Base-by-base conservation (phyloP, 2,113 vertebrate species). In the Aegotheles bennettii region DNA sequence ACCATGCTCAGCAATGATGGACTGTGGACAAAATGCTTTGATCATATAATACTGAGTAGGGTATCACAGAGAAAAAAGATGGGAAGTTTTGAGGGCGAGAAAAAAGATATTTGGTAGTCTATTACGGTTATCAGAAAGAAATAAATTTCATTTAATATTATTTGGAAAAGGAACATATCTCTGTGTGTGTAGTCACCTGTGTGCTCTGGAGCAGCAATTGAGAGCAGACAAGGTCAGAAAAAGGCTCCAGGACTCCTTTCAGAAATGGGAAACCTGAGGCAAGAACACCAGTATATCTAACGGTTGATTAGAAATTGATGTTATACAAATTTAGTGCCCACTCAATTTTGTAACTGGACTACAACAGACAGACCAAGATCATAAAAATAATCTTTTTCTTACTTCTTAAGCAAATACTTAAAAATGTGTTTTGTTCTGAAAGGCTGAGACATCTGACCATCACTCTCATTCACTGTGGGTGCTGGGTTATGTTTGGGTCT, bases 61-160 rank as follows among this genome's bases (percentile, higher is more conserved):
- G 26, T 51, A 15, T 45, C 68, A 63, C 11, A n/a, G 8, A 69
- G 19, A n/a, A 68, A 78, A 51, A 60, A 56, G 4, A 29, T 51
- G 23, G 9, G 16, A 40, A 63, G 7, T 31, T 50, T 82, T 64
- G n/a, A 15, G 28, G 4, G 0, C 8, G 8, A 4, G 2, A 2
- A 7, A 18, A 20, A 54, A 26, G 8, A 5, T 75, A 35, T 75
- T 74, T 95, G 59, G 6, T 36, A 64, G 21, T 56, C n/a, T 60
- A 3, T 48, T 51, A 28, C 18, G 13, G 20, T 68, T 45, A 51
- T 4, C 9, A 68, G 16, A 82, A 73, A 71, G 6, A 68, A 43
- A 43, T 14, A 71, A 11, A 60, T 75, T 63, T 59, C 6, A 29
- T n/a, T 10, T 5, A 81, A 31, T 6, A 28, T 45, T 40, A 47